These are phyloP conservation scores for Ips typographus DNA, from an alignment of 1,140 invertebrate species.

Conservation along the genomic window DNA sequence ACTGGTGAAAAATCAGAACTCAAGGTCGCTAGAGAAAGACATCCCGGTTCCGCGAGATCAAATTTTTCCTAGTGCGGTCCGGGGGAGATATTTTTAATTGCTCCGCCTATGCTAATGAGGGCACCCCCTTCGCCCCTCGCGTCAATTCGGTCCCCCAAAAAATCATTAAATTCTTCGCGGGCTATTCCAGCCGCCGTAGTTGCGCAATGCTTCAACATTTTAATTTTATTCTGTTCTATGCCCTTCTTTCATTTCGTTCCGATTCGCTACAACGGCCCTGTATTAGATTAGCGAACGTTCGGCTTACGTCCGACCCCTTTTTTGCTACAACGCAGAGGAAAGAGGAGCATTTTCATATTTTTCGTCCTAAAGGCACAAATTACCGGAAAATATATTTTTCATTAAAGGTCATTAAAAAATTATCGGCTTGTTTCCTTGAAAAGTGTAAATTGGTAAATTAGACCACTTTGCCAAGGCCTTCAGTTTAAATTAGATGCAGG, in stretches of 20 bases:
- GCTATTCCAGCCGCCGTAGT: conserved; percentile 39
- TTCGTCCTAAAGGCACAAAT: too few species aligned
- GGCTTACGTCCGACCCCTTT: background rate
- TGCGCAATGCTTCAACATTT: conserved; percentile 51
- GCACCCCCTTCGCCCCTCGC: conserved; percentile 38
- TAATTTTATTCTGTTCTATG: conserved; percentile 46
- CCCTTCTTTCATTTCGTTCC: conserved; percentile 40
- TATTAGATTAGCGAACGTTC: conserved; percentile 9
- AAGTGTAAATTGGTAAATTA: too few species aligned
- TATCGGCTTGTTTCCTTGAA: too few species aligned
- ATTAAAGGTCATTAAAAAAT: too few species aligned
- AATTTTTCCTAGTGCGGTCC: conserved; percentile 29
- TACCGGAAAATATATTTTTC: too few species aligned
- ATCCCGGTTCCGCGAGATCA: background rate
- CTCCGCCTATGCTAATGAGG: conserved; percentile 49
- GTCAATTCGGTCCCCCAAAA: conserved; percentile 46
- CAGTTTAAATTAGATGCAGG: too few species aligned
- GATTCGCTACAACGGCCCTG: conserved; percentile 32
- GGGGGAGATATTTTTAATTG: conserved; percentile 35
- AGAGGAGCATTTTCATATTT: too few species aligned
- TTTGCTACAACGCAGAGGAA: too few species aligned
- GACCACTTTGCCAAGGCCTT: too few species aligned
- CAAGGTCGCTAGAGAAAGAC: conserved; percentile 21
- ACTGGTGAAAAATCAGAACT: conserved; percentile 5
- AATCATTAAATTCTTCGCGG: conserved; percentile 53